phyloP scores from a whole-genome alignment of 2,113 vertebrate species.

The Triplophysa tibetana region DNA sequence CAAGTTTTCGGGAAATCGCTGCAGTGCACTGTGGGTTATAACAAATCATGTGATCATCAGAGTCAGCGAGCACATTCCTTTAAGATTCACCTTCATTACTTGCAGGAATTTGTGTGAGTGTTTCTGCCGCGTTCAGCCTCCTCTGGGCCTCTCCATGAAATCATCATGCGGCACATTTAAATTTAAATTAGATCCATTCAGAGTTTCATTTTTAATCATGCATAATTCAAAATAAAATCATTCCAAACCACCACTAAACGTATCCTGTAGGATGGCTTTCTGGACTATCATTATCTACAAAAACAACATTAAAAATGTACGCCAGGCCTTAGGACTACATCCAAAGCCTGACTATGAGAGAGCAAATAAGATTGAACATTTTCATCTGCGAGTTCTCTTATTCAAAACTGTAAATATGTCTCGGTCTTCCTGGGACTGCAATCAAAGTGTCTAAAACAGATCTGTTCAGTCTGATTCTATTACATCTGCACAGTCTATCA shows the following conservation, averaged over 20 bases:
- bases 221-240: constrained; percentile 73
- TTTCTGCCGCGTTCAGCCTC: constrained; percentile 47
- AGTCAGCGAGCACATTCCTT: constrained; percentile 14
- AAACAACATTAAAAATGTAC: constrained; percentile 73
- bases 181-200: constrained; percentile 69
- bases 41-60: not conserved
- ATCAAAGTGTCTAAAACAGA: not conserved
- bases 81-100: constrained; percentile 12
- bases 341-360: constrained; percentile 52
- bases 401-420: not conserved
- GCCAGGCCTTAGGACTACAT: constrained; percentile 62
- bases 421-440: not conserved
- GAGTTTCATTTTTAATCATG: constrained; percentile 72
- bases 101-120: constrained; percentile 5
- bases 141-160: constrained; percentile 50
- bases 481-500: too few species aligned
- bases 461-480: not conserved
- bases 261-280: constrained; percentile 60
- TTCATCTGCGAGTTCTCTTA: not conserved
- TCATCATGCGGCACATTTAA: constrained; percentile 57
- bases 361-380: constrained; percentile 11
- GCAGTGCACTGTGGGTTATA: not conserved
- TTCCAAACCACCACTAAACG: constrained; percentile 59
- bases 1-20: not conserved
- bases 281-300: constrained; percentile 68